These are phyloP conservation scores for Merluccius polli DNA, from an alignment of 2,797 vertebrate species.

Conservation along the genomic window DNA sequence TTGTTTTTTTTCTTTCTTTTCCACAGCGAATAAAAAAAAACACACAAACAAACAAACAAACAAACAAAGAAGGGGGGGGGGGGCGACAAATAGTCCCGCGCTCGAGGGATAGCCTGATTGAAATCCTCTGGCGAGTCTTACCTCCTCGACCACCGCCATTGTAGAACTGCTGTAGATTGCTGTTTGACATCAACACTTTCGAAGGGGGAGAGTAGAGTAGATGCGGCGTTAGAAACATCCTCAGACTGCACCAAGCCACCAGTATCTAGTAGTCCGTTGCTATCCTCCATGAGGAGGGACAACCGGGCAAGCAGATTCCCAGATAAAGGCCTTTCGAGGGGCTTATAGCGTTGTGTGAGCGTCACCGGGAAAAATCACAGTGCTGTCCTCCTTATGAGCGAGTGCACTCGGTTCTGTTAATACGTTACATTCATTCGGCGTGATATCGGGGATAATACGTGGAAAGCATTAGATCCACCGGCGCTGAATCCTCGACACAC, in stretches of 20 bases:
- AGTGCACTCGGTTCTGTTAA: neutral
- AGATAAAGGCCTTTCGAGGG: neutral
- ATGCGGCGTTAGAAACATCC: conserved; percentile 68
- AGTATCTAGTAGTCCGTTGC: neutral
- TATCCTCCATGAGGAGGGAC: neutral
- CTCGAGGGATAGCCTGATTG: conserved; percentile 31
- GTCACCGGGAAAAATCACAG: neutral
- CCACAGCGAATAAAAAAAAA: conserved; percentile 28
- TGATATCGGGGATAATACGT: neutral
- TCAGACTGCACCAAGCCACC: conserved; percentile 16
- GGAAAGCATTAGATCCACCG: neutral
- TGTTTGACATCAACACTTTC: conserved; percentile 81
- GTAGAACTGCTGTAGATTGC: conserved; percentile 81
- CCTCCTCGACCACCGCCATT: conserved; percentile 85
- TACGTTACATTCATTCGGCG: neutral
- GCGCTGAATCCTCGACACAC: neutral
- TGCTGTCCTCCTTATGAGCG: neutral
- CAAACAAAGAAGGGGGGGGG: conserved; percentile 29
- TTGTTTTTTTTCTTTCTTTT: conserved; percentile 9
- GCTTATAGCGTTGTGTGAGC: neutral
- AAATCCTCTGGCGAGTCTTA: conserved; percentile 66
- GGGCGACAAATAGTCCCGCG: conserved; percentile 38
- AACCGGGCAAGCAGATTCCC: neutral
- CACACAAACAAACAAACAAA: conserved; percentile 29
- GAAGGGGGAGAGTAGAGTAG: conserved; percentile 26